These are phyloP conservation scores for Boloria euphrosyne DNA, from an alignment of 2,888 invertebrate species.

Conservation along the genomic window DNA sequence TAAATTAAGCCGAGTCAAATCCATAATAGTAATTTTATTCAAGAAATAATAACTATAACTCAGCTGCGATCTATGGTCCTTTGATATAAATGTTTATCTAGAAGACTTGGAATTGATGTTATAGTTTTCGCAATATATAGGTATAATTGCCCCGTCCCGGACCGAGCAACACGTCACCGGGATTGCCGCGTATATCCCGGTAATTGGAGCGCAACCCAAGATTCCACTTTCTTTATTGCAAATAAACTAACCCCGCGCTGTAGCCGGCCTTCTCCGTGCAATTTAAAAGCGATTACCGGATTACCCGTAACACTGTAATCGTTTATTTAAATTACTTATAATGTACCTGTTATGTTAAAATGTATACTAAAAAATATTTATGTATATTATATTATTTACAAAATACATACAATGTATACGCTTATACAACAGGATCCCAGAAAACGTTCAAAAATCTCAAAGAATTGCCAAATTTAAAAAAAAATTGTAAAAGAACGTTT, in stretches of 20 bases:
- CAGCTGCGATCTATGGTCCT: neutral
- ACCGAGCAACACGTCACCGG: conserved; percentile 74
- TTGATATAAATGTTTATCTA: conserved; percentile 32
- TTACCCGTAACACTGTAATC: conserved; percentile 6
- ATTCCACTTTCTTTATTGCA: conserved; percentile 82
- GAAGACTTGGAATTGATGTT: conserved; percentile 54
- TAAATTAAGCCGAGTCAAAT: too few species aligned
- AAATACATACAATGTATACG: too few species aligned
- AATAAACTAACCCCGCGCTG: conserved; percentile 78
- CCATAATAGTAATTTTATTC: too few species aligned
- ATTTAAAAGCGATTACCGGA: conserved; percentile 40
- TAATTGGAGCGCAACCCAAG: conserved; percentile 80
- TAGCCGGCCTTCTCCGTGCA: conserved; percentile 63
- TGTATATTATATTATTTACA: too few species aligned
- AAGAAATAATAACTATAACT: neutral
- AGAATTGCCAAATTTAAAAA: too few species aligned
- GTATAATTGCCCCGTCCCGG: conserved; percentile 73
- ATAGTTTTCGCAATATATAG: conserved; percentile 61
- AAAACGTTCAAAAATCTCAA: too few species aligned
- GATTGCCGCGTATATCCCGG: conserved; percentile 79
- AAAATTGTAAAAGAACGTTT: too few species aligned
- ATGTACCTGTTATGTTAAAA: neutral
- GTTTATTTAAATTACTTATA: conserved; percentile 5
- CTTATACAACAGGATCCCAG: too few species aligned
- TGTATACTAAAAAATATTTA: neutral